Percentiles rank a stretch among this genome's conserved stretches.
Evolutionary conservation across 2,113 vertebrate species (phyloP).

Genomic region (Coryphaenoides rupestris): DNA sequence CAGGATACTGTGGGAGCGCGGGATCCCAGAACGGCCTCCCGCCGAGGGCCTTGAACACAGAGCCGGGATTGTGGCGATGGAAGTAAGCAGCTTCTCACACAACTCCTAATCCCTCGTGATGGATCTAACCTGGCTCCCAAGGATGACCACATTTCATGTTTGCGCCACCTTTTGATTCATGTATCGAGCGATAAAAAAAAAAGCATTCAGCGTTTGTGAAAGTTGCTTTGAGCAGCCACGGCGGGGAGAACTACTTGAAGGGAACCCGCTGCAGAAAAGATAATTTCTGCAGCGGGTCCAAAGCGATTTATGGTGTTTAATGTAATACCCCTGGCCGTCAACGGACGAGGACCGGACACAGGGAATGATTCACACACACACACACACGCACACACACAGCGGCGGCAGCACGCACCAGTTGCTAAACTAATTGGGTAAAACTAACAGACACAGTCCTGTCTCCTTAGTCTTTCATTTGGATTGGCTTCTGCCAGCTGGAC

Average conservation of each 20-base stretch:
- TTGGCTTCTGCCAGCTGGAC: no score
- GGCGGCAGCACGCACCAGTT: no score
- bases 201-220: slow-evolving; percentile 27
- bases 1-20: neutral
- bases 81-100: neutral
- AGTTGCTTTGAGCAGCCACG: slow-evolving; percentile 27
- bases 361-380: slow-evolving; percentile 28
- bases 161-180: no score
- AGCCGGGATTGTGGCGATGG: slow-evolving; percentile 19
- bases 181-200: no score
- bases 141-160: neutral
- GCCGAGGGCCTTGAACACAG: slow-evolving; percentile 26
- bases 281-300: slow-evolving; percentile 33
- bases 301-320: slow-evolving; percentile 64
- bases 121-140: slow-evolving; percentile 28
- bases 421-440: slow-evolving; percentile 45
- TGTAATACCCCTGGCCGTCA: slow-evolving; percentile 49
- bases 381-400: no score
- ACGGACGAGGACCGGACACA: slow-evolving; percentile 30
- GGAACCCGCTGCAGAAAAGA: slow-evolving; percentile 8
- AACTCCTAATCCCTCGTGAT: slow-evolving; percentile 10
- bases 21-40: slow-evolving; percentile 34
- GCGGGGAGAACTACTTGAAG: slow-evolving; percentile 27
- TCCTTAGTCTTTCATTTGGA: slow-evolving; percentile 25
- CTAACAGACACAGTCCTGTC: slow-evolving; percentile 30